Evolutionary conservation across 2,113 vertebrate genomes (phyloP), one percentile per base, ranked within the genome.

Genomic region (Pachycephala philippinensis): DNA sequence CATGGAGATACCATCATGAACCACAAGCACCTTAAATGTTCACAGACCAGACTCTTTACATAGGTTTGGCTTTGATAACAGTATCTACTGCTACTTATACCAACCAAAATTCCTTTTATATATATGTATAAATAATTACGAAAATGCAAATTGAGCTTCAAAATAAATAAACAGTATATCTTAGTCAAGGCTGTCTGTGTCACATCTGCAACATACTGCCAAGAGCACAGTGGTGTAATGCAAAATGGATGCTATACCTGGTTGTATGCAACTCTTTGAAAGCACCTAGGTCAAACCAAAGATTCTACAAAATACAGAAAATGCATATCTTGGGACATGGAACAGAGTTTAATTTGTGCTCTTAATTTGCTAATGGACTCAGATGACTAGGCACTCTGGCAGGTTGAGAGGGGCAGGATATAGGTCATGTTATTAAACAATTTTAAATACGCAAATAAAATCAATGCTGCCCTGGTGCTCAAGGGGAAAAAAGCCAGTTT

Each of bases 281-380:
- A 84, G n/a, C 33, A 65, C 11, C 35, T 30, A 49, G 24, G 30
- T 57, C 13, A 84, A 75, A 53, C 10, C 8, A 82, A 59, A 39
- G 37, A 61, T 69, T 44, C 59, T 57, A 26, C 59, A 86, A 65
- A 69, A 74, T 17, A 65, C 14, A 45, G 33, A 57, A 66, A 84
- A 66, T 6, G 1, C 11, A 0, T n/a, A 18, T n/a, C n/a, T 33
- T 44, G 40, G 24, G 68, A 83, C 18, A 52, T 1, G 7, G 39
- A 71, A 42, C 3, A 52, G 2, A 47, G 40, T 68, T 86, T 75
- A 54, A 82, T 82, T 76, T 59, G 35, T 61, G 28, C 40, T 90
- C 49, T 49, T 91, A 68, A 85, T 76, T 90, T 85, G 21, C 45
- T 80, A 64, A 56, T 56, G 15, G 90, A 84, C 35, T 75, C n/a